Evolutionary conservation across 2,797 vertebrate genomes (phyloP).

Genomic region (Crenichthys baileyi): DNA sequence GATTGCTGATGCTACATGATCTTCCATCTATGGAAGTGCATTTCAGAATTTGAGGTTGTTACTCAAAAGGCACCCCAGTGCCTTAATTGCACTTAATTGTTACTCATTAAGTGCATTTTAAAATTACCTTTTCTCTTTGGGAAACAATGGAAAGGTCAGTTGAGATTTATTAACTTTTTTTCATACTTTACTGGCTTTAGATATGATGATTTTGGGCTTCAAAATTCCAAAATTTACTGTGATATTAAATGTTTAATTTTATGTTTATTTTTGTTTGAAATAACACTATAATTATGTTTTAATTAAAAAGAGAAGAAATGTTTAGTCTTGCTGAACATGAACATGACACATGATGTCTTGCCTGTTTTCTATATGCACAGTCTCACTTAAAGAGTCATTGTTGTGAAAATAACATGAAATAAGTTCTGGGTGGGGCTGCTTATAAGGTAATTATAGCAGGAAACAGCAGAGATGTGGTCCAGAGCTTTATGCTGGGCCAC

Average conservation of each 20-base stretch:
- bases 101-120: neutral
- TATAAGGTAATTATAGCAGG: slow-evolving; percentile 68
- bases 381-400: slow-evolving; percentile 11
- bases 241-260: neutral
- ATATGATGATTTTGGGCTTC: neutral
- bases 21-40: neutral
- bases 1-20: neutral
- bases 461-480: slow-evolving; percentile 42
- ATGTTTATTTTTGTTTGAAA: neutral
- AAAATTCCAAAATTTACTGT: neutral
- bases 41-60: neutral
- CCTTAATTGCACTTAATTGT: too few relatives aligned
- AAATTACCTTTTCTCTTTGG: neutral
- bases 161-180: too few relatives aligned
- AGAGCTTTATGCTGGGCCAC: slow-evolving; percentile 45
- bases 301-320: neutral
- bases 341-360: neutral
- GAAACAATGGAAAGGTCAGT: neutral
- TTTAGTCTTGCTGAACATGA: slow-evolving; percentile 1
- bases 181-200: neutral
- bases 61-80: neutral
- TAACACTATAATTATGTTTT: neutral
- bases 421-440: slow-evolving; percentile 61
- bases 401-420: slow-evolving; percentile 53
- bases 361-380: slow-evolving; percentile 10